A percentile compares a stretch with the other conserved stretches of the same genome.
Evolutionary conservation across 2,113 vertebrate species (phyloP).

Genomic region (Ceuthmochares aereus): DNA sequence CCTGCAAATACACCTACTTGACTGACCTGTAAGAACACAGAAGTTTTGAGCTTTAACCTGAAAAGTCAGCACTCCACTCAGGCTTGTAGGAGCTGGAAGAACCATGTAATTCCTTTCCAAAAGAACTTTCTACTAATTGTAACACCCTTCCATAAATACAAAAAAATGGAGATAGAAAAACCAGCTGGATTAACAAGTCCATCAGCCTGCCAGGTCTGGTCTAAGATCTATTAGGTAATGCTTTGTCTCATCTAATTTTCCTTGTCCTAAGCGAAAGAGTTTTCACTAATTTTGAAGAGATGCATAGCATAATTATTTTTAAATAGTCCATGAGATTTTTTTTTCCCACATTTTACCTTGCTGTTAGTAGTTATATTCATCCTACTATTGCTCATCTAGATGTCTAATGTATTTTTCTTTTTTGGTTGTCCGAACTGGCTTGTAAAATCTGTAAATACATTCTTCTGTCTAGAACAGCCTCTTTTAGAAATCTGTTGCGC

Average conservation of each 20-base stretch:
- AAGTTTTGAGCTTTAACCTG: conserved; percentile 2
- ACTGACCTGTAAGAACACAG: neutral
- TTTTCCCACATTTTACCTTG: neutral
- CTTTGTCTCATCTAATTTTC: neutral
- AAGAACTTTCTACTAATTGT: neutral
- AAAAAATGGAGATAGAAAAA: neutral
- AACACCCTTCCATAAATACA: neutral
- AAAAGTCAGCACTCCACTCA: neutral
- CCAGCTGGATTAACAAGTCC: neutral
- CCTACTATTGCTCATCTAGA: neutral
- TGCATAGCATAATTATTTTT: neutral
- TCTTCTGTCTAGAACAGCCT: neutral
- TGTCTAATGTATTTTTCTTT: neutral
- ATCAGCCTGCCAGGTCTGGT: neutral
- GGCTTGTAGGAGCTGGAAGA: neutral
- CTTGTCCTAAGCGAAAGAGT: neutral
- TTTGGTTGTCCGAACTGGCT: neutral
- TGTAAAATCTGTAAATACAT: neutral
- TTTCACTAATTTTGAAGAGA: neutral
- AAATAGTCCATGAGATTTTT: neutral
- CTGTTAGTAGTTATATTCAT: neutral
- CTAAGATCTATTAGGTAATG: neutral
- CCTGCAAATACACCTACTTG: neutral
- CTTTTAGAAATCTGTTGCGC: neutral
- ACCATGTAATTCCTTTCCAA: neutral